Evolutionary conservation across 2,113 vertebrate genomes (phyloP).

Genomic region (Aleadryas rufinucha): DNA sequence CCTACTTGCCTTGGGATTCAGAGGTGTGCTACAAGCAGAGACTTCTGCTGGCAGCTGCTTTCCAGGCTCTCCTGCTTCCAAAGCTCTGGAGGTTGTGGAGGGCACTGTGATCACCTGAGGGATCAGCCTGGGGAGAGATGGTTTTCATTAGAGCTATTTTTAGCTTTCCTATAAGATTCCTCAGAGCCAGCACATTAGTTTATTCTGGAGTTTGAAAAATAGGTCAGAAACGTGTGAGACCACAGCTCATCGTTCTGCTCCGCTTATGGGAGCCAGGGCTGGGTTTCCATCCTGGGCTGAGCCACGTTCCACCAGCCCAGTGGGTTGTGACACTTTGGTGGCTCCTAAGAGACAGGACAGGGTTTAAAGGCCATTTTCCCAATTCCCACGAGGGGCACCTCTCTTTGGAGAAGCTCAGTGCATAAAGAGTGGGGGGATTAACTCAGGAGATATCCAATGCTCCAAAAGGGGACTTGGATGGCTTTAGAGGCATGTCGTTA

Average conservation of each 20-base stretch:
- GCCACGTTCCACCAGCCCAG: rapidly evolving
- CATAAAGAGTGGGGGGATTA: not conserved
- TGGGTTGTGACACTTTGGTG: rapidly evolving
- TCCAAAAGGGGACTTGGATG: not conserved
- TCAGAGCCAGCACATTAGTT: not conserved
- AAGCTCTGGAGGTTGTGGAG: not conserved
- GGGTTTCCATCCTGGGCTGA: not conserved
- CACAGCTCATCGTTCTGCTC: rapidly evolving
- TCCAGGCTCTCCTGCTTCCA: not conserved
- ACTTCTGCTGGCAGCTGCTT: not conserved
- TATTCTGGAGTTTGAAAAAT: not conserved
- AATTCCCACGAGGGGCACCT: rapidly evolving
- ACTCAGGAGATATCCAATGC: rapidly evolving
- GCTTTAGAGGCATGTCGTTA: not conserved
- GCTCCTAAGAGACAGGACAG: not conserved
- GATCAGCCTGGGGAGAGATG: not conserved
- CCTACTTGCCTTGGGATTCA: rapidly evolving
- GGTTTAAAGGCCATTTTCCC: not conserved
- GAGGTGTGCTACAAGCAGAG: not conserved
- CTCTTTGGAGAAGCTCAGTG: not conserved
- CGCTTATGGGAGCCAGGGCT: not conserved
- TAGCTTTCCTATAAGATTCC: not conserved
- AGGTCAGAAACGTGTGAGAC: not conserved
- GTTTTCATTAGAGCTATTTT: not conserved
- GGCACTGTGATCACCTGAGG: not conserved